Conservation (phyloP, 2,797 vertebrate genomes). For the Sphaeramia orbicularis region DNA sequence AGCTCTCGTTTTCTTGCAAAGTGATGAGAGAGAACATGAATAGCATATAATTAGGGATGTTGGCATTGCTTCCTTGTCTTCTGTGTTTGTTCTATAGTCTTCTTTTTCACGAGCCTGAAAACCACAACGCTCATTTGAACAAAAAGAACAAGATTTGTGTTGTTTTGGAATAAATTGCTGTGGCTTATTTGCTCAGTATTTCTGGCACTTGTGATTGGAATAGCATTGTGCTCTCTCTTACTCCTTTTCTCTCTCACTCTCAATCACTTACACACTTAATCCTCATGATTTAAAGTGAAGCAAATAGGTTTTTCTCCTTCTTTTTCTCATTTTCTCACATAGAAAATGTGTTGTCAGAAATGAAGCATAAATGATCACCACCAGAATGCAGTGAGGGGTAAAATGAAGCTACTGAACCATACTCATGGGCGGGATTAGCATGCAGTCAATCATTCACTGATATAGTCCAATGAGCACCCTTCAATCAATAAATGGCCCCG, state of each 20-base stretch:
- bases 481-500: slow-evolving; percentile 75
- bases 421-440: slow-evolving; percentile 77
- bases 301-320: slow-evolving; percentile 72
- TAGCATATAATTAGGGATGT: slow-evolving; percentile 80
- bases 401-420: slow-evolving; percentile 80
- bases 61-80: slow-evolving; percentile 74
- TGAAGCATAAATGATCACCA: slow-evolving; percentile 82
- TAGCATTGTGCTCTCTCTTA: slow-evolving; percentile 51
- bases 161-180: slow-evolving; percentile 72
- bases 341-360: slow-evolving; percentile 79
- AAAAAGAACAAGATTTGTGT: slow-evolving; percentile 73
- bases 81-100: slow-evolving; percentile 70
- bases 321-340: slow-evolving; percentile 71
- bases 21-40: slow-evolving; percentile 77
- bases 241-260: slow-evolving; percentile 39
- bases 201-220: slow-evolving; percentile 73
- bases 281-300: slow-evolving; percentile 79
- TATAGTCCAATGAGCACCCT: slow-evolving; percentile 78
- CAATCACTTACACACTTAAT: slow-evolving; percentile 76
- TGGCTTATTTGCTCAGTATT: slow-evolving; percentile 71
- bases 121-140: slow-evolving; percentile 61
- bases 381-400: slow-evolving; percentile 72
- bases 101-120: slow-evolving; percentile 61
- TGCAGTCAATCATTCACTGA: slow-evolving; percentile 81
- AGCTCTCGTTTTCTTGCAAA: slow-evolving; percentile 80